A percentile compares a stretch with the other conserved stretches of the same genome.
These are phyloP conservation scores for Eupithecia subumbrata DNA, from an alignment of 2,888 invertebrate genomes.

Conservation along the genomic window DNA sequence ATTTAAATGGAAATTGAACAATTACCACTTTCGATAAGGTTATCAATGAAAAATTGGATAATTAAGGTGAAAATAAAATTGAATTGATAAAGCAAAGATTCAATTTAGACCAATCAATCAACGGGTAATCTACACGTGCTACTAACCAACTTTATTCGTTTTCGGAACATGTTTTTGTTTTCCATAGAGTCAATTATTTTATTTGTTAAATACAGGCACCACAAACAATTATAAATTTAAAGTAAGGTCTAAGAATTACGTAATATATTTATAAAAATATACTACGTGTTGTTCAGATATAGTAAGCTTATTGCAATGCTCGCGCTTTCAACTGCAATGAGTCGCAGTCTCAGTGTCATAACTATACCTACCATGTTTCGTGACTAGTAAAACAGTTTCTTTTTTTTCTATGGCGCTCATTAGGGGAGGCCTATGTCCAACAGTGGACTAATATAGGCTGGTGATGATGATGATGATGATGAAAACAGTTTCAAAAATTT, in stretches of 20 bases:
- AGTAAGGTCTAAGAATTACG: too few species aligned
- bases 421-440: too few species aligned
- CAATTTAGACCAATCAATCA: conserved; percentile 37
- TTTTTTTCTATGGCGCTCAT: too few species aligned
- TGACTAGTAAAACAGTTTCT: too few species aligned
- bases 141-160: background rate
- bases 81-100: conserved; percentile 28
- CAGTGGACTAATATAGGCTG: too few species aligned
- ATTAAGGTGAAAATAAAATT: conserved; percentile 33
- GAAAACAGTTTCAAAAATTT: too few species aligned
- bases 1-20: conserved; percentile 38
- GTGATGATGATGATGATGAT: too few species aligned
- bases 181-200: background rate
- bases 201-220: too few species aligned
- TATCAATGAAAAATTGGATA: conserved; percentile 40
- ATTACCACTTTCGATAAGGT: conserved; percentile 37
- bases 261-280: too few species aligned
- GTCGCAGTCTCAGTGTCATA: background rate
- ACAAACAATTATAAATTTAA: too few species aligned
- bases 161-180: background rate
- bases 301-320: background rate
- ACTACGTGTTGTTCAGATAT: too few species aligned
- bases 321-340: background rate
- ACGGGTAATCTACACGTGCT: conserved; percentile 13
- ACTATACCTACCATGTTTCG: too few species aligned